Evolutionary conservation across 1,140 invertebrate genomes (phyloP).

Genomic region (Bombus balteatus): DNA sequence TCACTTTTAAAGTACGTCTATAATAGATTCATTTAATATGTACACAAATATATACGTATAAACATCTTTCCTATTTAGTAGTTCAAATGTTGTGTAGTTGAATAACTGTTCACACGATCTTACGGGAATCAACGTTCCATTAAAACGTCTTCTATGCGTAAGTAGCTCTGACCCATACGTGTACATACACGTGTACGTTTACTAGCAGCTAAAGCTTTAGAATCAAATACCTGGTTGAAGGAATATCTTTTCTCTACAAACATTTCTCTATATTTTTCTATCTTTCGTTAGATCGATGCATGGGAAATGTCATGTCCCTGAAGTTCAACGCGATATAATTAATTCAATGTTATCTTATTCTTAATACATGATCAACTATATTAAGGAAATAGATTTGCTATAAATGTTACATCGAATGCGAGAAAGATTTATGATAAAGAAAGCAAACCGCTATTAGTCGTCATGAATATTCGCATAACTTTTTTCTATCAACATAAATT

Average conservation of each 20-base stretch:
- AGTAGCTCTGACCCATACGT: background rate
- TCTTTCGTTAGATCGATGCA: too few species aligned
- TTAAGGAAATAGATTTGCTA: too few species aligned
- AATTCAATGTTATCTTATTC: too few species aligned
- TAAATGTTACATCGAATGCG: too few species aligned
- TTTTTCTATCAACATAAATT: too few species aligned
- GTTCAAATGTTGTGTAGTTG: background rate
- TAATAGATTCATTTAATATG: background rate
- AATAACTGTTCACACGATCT: background rate
- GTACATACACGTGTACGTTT: background rate
- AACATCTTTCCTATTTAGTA: background rate
- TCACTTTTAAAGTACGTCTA: too few species aligned
- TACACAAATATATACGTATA: background rate
- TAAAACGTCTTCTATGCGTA: background rate
- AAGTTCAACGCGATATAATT: too few species aligned
- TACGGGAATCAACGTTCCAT: background rate
- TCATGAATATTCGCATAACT: too few species aligned
- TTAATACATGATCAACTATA: too few species aligned
- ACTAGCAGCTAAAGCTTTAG: background rate
- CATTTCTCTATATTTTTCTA: background rate
- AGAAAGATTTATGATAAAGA: too few species aligned
- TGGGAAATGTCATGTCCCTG: too few species aligned
- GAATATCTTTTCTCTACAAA: background rate
- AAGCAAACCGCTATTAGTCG: too few species aligned
- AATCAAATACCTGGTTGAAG: conserved; percentile 8